Percentiles rank a stretch among this genome's conserved stretches.
Conservation (phyloP, 2,888 invertebrate genomes). For the Dynastes maya region DNA sequence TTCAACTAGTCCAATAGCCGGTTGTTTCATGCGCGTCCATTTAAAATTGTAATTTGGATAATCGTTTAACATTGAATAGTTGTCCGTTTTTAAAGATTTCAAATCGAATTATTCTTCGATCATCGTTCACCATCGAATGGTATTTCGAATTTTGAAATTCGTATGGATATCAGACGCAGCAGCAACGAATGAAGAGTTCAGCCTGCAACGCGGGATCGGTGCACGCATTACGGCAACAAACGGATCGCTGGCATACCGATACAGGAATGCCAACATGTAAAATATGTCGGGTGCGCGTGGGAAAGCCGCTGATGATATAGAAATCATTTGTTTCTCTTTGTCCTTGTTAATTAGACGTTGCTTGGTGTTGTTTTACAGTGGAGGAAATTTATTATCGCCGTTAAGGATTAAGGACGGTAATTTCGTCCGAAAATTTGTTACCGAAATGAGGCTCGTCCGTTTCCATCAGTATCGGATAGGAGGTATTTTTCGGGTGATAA, state of each 20-base stretch:
- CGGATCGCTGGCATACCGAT: slow-evolving; percentile 61
- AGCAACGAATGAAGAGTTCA: slow-evolving; percentile 2
- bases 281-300: slow-evolving; percentile 65
- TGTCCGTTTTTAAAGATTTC: slow-evolving; percentile 34
- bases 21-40: slow-evolving; percentile 16
- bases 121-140: slow-evolving; percentile 35
- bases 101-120: slow-evolving; percentile 49
- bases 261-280: slow-evolving; percentile 64
- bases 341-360: slow-evolving; percentile 52
- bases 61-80: slow-evolving; percentile 47
- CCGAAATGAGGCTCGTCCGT: slow-evolving; percentile 32
- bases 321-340: slow-evolving; percentile 61
- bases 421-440: slow-evolving; percentile 41
- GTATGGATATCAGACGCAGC: slow-evolving; percentile 26
- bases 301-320: slow-evolving; percentile 63
- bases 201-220: background rate
- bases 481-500: slow-evolving; percentile 42
- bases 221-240: slow-evolving; percentile 11
- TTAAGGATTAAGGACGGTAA: slow-evolving; percentile 47
- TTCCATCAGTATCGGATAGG: slow-evolving; percentile 8
- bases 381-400: slow-evolving; percentile 41
- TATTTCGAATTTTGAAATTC: slow-evolving; percentile 58
- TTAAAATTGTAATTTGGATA: slow-evolving; percentile 45
- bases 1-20: background rate
- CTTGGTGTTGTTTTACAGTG: slow-evolving; percentile 44